Evolutionary conservation across 2,113 vertebrate species (phyloP).

Genomic region (Leptodactylus fuscus): DNA sequence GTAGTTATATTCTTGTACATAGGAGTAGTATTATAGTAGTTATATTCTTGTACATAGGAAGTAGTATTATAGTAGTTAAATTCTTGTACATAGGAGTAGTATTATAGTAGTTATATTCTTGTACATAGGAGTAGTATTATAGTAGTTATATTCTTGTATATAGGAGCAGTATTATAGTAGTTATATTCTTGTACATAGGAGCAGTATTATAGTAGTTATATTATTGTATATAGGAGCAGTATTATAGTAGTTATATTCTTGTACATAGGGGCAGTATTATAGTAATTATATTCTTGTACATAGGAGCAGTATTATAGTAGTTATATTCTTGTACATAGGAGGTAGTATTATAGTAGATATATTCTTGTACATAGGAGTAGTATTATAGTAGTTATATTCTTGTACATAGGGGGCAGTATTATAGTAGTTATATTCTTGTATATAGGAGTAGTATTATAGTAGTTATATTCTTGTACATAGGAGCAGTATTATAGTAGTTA

Average conservation of each 20-base stretch:
- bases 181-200: constrained; percentile 2
- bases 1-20: no score
- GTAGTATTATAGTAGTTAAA: constrained; percentile 17
- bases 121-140: neutral
- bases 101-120: constrained; percentile 1
- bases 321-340: no score
- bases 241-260: no score
- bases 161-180: constrained; percentile 7
- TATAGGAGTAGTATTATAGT: neutral
- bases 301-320: no score
- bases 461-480: constrained; percentile 8
- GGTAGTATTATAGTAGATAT: no score
- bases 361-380: no score
- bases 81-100: neutral
- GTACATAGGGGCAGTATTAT: no score
- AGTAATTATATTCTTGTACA: no score
- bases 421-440: constrained; percentile 19
- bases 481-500: constrained; percentile 3
- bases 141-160: constrained; percentile 5
- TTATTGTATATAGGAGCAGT: no score
- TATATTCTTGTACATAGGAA: neutral
- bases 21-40: no score
- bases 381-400: no score
- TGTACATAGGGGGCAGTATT: constrained; percentile 6
- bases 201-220: neutral